phyloP scores from a whole-genome alignment of 2,113 vertebrate species.

The Hirundichthys speculiger region DNA sequence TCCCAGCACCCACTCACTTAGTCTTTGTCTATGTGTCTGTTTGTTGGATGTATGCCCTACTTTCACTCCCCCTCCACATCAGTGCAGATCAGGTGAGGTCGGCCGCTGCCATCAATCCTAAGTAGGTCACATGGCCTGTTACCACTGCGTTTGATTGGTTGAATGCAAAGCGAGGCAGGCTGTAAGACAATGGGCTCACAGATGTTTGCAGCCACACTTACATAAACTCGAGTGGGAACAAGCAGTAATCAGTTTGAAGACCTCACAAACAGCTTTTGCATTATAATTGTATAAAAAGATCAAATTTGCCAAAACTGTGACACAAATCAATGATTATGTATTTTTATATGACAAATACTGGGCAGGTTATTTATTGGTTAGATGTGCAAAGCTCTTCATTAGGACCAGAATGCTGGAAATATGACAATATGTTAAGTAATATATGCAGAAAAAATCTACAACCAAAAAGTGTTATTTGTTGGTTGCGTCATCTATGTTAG shows the following conservation, averaged over 20 bases:
- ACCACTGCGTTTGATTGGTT: slow-evolving; percentile 48
- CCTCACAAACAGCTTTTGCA: neutral
- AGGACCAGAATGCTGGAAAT: too few species aligned
- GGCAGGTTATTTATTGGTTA: too few species aligned
- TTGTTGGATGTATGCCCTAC: slow-evolving; percentile 65
- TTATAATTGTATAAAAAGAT: neutral
- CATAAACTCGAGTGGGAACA: slow-evolving; percentile 13
- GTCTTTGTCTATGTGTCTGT: slow-evolving; percentile 20
- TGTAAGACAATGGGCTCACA: slow-evolving; percentile 58
- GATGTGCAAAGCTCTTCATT: too few species aligned
- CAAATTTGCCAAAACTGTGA: too few species aligned
- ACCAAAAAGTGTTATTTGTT: too few species aligned
- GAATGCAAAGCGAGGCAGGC: slow-evolving; percentile 19
- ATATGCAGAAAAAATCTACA: too few species aligned
- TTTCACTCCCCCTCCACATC: slow-evolving; percentile 54
- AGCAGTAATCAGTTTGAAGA: neutral
- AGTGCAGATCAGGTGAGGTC: slow-evolving; percentile 69
- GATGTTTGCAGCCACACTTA: slow-evolving; percentile 60
- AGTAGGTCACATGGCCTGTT: slow-evolving; percentile 57
- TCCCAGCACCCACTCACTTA: slow-evolving; percentile 42
- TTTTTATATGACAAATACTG: too few species aligned
- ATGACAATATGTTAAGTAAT: too few species aligned
- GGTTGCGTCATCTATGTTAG: too few species aligned
- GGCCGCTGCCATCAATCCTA: slow-evolving; percentile 51
- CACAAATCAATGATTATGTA: too few species aligned